A percentile compares a stretch with the other conserved stretches of the same genome.
These are phyloP conservation scores for Cirrhinus molitorella DNA, from an alignment of 2,797 vertebrate species.

Conservation along the genomic window DNA sequence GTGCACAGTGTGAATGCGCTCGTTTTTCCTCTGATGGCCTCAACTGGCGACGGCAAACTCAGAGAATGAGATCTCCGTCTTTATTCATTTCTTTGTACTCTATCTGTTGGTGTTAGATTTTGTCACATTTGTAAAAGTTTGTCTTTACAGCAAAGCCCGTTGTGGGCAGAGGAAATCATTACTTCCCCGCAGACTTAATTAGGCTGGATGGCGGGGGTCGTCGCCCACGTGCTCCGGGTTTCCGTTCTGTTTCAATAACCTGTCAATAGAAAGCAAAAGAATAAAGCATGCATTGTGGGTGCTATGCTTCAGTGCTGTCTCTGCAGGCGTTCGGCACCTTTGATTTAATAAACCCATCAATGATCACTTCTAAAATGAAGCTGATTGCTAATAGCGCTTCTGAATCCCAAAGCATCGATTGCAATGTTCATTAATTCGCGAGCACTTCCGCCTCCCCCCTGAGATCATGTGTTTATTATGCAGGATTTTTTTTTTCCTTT, in stretches of 20 bases:
- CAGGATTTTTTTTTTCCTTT: slow-evolving; percentile 40
- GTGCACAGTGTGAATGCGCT: not conserved
- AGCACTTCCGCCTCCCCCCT: slow-evolving; percentile 33
- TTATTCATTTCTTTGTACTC: slow-evolving; percentile 18
- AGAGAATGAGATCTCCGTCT: slow-evolving; percentile 17
- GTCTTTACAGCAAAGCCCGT: slow-evolving; percentile 34
- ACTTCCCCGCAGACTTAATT: slow-evolving; percentile 51
- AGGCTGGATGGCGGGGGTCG: slow-evolving; percentile 43
- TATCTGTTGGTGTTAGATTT: not conserved
- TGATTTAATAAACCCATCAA: slow-evolving; percentile 57
- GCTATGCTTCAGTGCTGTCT: slow-evolving; percentile 14
- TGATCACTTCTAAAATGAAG: slow-evolving; percentile 52
- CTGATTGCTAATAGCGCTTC: slow-evolving; percentile 57
- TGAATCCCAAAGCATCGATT: slow-evolving; percentile 60
- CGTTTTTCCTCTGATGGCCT: not conserved
- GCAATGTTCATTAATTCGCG: slow-evolving; percentile 60
- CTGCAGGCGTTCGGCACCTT: slow-evolving; percentile 23
- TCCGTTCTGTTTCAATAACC: slow-evolving; percentile 53
- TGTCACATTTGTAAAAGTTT: not conserved
- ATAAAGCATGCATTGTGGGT: slow-evolving; percentile 40
- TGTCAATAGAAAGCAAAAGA: slow-evolving; percentile 37
- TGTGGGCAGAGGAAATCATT: slow-evolving; percentile 53
- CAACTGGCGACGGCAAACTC: not conserved
- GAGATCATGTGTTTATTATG: slow-evolving; percentile 55
- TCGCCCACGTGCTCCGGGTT: slow-evolving; percentile 23